phyloP scores from a whole-genome alignment of 2,888 invertebrate species.

The Barypeithes pellucidus region DNA sequence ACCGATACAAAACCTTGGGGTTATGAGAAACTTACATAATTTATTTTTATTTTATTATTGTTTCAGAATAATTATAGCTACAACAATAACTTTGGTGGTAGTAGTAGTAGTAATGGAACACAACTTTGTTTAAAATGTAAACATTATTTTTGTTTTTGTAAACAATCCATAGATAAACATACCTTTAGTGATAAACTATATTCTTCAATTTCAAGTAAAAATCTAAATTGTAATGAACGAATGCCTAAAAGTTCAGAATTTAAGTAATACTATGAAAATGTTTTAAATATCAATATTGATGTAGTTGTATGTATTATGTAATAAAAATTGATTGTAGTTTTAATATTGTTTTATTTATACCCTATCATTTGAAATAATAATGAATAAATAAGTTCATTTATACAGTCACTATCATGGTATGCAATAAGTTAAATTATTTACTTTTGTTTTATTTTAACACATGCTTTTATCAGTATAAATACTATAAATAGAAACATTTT shows the following conservation, averaged over 20 bases:
- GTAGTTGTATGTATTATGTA: too few relatives aligned
- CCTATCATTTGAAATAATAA: too few relatives aligned
- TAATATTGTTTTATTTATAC: too few relatives aligned
- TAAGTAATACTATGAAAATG: neutral
- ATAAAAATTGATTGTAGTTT: too few relatives aligned
- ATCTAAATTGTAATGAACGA: neutral
- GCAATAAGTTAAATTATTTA: too few relatives aligned
- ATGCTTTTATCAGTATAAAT: too few relatives aligned
- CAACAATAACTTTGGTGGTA: neutral
- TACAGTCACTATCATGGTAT: too few relatives aligned
- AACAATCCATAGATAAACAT: neutral
- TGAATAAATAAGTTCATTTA: too few relatives aligned
- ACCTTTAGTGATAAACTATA: neutral
- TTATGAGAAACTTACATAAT: neutral
- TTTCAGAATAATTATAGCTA: neutral
- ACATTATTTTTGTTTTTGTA: neutral
- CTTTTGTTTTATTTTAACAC: too few relatives aligned
- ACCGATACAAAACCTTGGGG: constrained; percentile 20
- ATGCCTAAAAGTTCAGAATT: constrained; percentile 1
- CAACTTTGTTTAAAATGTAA: neutral
- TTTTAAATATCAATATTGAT: too few relatives aligned
- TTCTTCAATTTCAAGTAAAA: neutral
- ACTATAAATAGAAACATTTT: too few relatives aligned
- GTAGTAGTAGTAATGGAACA: neutral
- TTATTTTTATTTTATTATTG: neutral